A percentile compares a stretch with the other conserved stretches of the same genome.
phyloP scores from a whole-genome alignment of 2,797 vertebrate genomes.

The Cheirogaleus major region DNA sequence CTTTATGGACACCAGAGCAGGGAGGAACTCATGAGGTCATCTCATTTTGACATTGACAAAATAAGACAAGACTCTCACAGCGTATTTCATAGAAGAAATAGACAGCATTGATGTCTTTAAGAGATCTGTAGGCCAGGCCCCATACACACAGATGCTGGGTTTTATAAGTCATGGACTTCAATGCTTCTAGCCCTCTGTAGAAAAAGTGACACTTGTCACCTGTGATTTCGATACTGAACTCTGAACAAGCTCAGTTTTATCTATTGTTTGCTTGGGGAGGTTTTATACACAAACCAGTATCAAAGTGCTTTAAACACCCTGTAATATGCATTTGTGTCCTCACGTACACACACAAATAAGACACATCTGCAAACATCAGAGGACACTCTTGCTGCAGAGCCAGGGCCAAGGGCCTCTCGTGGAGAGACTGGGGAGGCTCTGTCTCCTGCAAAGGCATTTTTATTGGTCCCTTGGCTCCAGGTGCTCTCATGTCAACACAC shows the following conservation, averaged over 20 bases:
- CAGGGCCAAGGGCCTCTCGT: neutral
- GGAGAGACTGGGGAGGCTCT: neutral
- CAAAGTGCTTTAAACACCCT: neutral
- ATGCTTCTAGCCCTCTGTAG: neutral
- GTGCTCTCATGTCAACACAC: neutral
- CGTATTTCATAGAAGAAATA: neutral
- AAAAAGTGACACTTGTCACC: neutral
- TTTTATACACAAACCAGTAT: neutral
- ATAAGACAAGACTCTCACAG: neutral
- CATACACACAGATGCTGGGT: accelerated
- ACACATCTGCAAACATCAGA: neutral
- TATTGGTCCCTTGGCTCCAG: neutral
- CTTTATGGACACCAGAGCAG: neutral
- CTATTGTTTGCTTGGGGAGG: neutral
- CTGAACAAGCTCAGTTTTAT: neutral
- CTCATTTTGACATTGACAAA: neutral
- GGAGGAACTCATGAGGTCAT: neutral
- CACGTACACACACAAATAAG: neutral
- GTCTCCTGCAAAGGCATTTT: neutral
- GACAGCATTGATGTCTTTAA: neutral
- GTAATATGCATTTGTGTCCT: neutral
- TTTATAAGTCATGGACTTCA: neutral
- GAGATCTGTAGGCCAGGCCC: neutral
- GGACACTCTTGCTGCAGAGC: neutral
- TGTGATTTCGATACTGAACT: neutral